These are phyloP conservation scores for Dendrophyllia cribrosa DNA, from an alignment of 64 coral and sea anemone species.

Conservation along the genomic window DNA sequence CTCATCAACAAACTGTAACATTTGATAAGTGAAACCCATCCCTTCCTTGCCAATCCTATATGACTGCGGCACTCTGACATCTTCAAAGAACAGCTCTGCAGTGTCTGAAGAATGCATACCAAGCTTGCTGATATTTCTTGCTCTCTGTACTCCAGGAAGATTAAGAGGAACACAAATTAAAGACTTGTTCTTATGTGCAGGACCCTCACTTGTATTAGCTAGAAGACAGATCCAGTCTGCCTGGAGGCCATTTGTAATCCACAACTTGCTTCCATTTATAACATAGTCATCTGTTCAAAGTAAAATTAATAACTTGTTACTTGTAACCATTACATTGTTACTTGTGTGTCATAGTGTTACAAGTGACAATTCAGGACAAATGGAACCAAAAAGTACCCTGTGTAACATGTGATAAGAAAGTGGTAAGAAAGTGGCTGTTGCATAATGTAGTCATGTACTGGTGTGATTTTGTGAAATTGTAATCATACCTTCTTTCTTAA, in stretches of 20 bases:
- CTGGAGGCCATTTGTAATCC: slow-evolving; percentile 98
- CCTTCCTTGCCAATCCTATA: slow-evolving; percentile 93
- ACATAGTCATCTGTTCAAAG: slow-evolving; percentile 86
- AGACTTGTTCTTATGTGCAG: slow-evolving; percentile 91
- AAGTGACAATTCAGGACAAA: no score
- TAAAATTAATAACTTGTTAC: background rate
- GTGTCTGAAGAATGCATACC: slow-evolving; percentile 99
- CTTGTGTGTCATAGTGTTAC: no score
- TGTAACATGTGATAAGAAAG: no score
- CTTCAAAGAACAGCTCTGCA: slow-evolving; percentile 97
- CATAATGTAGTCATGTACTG: background rate
- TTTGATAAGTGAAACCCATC: slow-evolving; percentile 96
- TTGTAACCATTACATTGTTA: no score
- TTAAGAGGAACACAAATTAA: slow-evolving; percentile 91
- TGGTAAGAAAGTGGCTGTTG: background rate
- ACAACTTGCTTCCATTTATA: slow-evolving; percentile 99
- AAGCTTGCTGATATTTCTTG: slow-evolving; percentile 86
- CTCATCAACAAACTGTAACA: slow-evolving; percentile 99
- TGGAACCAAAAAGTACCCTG: no score
- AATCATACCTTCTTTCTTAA: slow-evolving; percentile 94
- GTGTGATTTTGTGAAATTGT: no score
- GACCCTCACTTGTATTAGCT: slow-evolving; percentile 91
- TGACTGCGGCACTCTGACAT: slow-evolving; percentile 92
- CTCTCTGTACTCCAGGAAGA: slow-evolving; percentile 82
- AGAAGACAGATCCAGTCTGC: slow-evolving; percentile 99